A percentile compares a stretch with the other conserved stretches of the same genome.
Conservation (phyloP, 2,888 invertebrate species). For the Cheilosia pagana region DNA sequence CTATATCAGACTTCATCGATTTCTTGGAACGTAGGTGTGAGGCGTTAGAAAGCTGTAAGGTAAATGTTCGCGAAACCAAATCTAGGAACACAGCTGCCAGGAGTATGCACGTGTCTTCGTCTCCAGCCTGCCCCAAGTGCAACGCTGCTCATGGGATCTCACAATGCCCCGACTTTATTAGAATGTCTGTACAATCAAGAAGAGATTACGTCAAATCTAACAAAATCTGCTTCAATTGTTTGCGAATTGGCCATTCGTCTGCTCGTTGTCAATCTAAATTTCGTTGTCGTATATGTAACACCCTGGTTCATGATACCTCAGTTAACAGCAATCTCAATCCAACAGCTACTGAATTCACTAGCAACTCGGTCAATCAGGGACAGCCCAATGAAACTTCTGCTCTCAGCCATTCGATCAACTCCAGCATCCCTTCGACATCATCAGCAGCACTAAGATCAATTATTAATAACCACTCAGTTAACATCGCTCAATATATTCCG, state of each 20-base stretch:
- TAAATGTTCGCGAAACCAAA: background rate
- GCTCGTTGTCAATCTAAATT: background rate
- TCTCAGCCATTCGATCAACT: background rate
- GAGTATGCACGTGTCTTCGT: conserved; percentile 9
- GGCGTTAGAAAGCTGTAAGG: conserved; percentile 28
- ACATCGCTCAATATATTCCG: background rate
- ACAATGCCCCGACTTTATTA: background rate
- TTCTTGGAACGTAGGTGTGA: conserved; percentile 39
- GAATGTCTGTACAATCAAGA: background rate
- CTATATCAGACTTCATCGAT: conserved; percentile 21
- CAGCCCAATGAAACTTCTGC: background rate
- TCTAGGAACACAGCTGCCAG: background rate
- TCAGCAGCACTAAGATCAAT: background rate
- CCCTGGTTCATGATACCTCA: background rate
- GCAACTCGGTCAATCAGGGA: background rate
- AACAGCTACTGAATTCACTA: background rate
- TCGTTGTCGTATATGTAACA: background rate
- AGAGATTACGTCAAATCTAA: conserved; percentile 7
- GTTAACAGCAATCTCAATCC: background rate
- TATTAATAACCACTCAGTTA: background rate
- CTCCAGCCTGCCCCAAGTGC: background rate
- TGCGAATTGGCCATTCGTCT: background rate
- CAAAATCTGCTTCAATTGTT: conserved; percentile 23
- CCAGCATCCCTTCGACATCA: background rate
- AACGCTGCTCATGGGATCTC: background rate